Base-by-base conservation (phyloP, 2,888 invertebrate species). In the Cantharis lateralis region DNA sequence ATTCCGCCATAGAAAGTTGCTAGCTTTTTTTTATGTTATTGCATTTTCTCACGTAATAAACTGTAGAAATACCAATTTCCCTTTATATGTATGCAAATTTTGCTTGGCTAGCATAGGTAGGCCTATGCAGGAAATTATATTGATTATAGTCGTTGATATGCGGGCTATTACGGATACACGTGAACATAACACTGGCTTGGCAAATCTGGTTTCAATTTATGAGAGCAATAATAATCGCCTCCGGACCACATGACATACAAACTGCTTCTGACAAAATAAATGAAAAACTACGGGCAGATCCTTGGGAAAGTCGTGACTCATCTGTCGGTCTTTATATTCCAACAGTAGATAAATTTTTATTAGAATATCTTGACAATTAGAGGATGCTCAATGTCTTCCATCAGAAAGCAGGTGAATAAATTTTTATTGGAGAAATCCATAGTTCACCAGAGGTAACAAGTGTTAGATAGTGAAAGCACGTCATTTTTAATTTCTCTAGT, bases 31-130 rank as follows among this genome's bases (percentile, higher is more conserved):
- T 70, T 32, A n/a, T 15, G 63, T 70, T 71, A 71, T 71, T 63
- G 28, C 28, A 24, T 71, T 71, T 63, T 71, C 71, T 71, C 71
- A 71, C 71, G 71, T 71, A 71, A 71, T 48, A 18, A 63, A 26
- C 24, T 15, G 15, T 62, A 24, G 63, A 66, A 66, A 66, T 66
- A n/a, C n/a, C 15, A 20, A 66, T 66, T 66, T 66, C 24, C 64
- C 20, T 24, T 66, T 66, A 66, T 48, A n/a, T 18, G 11, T 66
- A 66, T 66, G 64, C 20, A 20, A 66, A 66, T 66, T 24, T 66
- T 63, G 63, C 48, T 48, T 48, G 48, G n/a, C 32, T 13, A 32
- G 15, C 62, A 64, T 64, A 10, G 64, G 20, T 66, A 66, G 64
- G n/a, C 24, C 24, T 20, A 24, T 66, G 24, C 64, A 66, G 64